A percentile compares a stretch with the other conserved stretches of the same genome.
These are phyloP conservation scores for Poecilia latipinna DNA, from an alignment of 2,113 vertebrate species.

Conservation along the genomic window DNA sequence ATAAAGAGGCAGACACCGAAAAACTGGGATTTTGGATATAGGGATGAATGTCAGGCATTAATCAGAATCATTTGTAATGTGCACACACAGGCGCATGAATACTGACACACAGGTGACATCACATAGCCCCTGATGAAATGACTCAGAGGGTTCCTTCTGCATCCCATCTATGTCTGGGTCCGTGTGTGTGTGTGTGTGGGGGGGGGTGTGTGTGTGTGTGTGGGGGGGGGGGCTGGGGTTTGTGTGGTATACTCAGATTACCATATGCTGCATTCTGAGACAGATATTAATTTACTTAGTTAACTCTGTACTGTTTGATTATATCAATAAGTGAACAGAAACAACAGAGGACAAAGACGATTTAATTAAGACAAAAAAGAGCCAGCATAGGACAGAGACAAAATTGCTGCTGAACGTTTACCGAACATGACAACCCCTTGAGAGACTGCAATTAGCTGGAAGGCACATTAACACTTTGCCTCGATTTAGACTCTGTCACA, in stretches of 20 bases:
- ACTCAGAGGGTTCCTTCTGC: conserved; percentile 18
- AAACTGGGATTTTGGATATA: conserved; percentile 43
- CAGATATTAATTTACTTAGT: conserved; percentile 30
- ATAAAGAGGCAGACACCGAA: conserved; percentile 31
- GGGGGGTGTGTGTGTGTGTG: no score
- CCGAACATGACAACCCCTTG: conserved; percentile 46
- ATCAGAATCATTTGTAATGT: conserved; percentile 54
- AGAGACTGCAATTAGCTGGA: conserved; percentile 38
- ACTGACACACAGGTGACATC: conserved; percentile 23
- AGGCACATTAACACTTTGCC: conserved; percentile 17
- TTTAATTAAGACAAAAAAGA: neutral
- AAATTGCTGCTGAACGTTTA: conserved; percentile 23
- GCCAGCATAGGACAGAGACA: conserved; percentile 6
- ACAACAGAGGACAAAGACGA: conserved; percentile 10
- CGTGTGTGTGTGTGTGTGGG: neutral
- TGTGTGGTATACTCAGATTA: neutral
- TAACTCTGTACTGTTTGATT: conserved; percentile 19
- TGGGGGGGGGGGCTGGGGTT: no score
- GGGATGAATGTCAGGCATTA: conserved; percentile 62
- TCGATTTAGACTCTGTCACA: conserved; percentile 35
- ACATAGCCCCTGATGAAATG: conserved; percentile 37
- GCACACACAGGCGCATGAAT: neutral
- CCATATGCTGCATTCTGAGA: conserved; percentile 21
- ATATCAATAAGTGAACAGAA: conserved; percentile 40
- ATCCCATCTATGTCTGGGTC: conserved; percentile 2